Base-by-base conservation (phyloP, 1,140 invertebrate species). In the Hylyphantes graminicola region DNA sequence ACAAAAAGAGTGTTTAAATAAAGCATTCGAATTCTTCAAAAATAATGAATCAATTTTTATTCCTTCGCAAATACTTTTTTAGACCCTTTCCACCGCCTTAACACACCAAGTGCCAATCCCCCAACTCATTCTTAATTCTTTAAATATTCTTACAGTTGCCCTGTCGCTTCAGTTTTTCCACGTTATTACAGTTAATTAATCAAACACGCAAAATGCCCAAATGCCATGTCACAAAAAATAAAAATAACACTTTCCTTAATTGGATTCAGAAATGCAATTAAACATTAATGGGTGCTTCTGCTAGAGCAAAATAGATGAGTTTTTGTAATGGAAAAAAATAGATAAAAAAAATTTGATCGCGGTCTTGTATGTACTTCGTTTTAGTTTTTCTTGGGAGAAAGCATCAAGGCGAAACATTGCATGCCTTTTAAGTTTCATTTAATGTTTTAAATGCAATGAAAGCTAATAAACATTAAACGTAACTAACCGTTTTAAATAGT, bases 251-350 rank as follows among this genome's bases (percentile, higher is more conserved):
- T 63, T 78, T 61, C 48, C 61, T 63, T 78, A 78, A 78, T 78
- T 78, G 63, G 75, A 78, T 78, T 78, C 61, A 64, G 75, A 78
- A 78, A 78, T 78, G 75, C 61, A 78, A 78, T 78, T 78, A 78
- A 78, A 63, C 54, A 67, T 78, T 74, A 74, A 74, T 74, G 72
- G 67, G 67, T 15, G 53, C 19, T 21, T 15, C 12, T 2, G 12
- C 53, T 57, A 15, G 54, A 50, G 51, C 72, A 59, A 50, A 59
- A 35, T 35, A 57, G 17, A 19, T 57, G 35, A 12, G 54, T 74
- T 74, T 74, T 74, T 74, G 54, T 59, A 74, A 74, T 74, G 72
- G n/a, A n/a, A 74, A 74, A 57, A 57, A 13, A 4, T 7, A 21
- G 0, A 15, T 7, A 70, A 6, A 61, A n/a, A 61, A 74, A 74